A percentile compares a stretch with the other conserved stretches of the same genome.
Conservation (phyloP, 2,888 invertebrate species). For the Steinernema hermaphroditum region DNA sequence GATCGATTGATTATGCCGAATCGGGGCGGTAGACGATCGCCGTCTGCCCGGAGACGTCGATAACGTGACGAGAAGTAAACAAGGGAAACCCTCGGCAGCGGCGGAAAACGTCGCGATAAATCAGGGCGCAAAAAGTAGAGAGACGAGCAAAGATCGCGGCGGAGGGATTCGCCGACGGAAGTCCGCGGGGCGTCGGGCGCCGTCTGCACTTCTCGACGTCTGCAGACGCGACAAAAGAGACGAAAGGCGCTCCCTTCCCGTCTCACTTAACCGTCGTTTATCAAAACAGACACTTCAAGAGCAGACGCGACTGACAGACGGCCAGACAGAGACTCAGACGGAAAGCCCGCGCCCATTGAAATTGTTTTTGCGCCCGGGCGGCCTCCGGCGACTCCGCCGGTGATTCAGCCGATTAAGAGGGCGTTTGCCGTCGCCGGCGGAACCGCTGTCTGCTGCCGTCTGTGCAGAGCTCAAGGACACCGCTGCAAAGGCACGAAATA, state of each 20-base stretch:
- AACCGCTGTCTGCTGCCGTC: not conserved
- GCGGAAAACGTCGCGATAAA: not conserved
- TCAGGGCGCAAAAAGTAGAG: not conserved
- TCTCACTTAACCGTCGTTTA: not conserved
- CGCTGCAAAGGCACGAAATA: not conserved
- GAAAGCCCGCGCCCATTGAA: constrained; percentile 26
- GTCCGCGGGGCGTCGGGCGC: not conserved
- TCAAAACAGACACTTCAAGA: not conserved
- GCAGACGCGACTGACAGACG: not conserved
- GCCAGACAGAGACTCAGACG: constrained; percentile 11
- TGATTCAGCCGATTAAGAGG: constrained; percentile 20
- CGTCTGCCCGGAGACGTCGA: not conserved
- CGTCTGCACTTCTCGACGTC: not conserved
- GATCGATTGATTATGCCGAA: not conserved
- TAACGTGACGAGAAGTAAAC: constrained; percentile 9
- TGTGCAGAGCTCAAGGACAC: not conserved
- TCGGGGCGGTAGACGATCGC: not conserved
- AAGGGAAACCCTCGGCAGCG: constrained; percentile 24
- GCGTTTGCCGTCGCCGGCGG: too few species aligned
- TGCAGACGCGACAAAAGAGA: not conserved
- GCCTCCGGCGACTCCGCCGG: not conserved
- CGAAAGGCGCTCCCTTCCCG: not conserved
- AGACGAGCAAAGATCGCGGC: not conserved
- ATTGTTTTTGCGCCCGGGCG: constrained; percentile 23
- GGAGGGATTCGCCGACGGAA: not conserved